Conservation (phyloP, 2,888 invertebrate genomes). For the Aleiodes alternator region DNA sequence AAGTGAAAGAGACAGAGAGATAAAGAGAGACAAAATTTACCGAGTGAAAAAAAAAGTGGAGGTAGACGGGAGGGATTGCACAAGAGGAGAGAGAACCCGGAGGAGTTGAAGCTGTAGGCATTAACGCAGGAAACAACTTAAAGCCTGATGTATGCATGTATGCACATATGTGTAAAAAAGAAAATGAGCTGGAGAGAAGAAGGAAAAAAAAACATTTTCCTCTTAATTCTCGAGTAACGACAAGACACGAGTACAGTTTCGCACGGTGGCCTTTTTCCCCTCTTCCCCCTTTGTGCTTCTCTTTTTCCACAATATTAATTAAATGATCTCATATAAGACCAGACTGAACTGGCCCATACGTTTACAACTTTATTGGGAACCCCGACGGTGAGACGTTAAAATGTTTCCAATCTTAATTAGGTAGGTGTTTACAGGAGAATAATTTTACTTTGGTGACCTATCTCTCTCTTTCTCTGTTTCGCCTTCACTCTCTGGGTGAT, state of each 20-base stretch:
- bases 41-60: neutral
- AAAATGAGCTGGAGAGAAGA: too few relatives aligned
- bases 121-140: slow-evolving; percentile 32
- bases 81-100: slow-evolving; percentile 3
- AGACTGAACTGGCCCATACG: slow-evolving; percentile 71
- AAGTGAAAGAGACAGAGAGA: neutral
- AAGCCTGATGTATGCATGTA: slow-evolving; percentile 29
- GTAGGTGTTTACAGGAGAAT: slow-evolving; percentile 74
- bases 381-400: slow-evolving; percentile 68
- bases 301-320: slow-evolving; percentile 71
- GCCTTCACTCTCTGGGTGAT: neutral
- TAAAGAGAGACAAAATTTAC: too few relatives aligned
- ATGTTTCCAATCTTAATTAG: slow-evolving; percentile 75
- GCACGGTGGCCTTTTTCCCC: slow-evolving; percentile 69
- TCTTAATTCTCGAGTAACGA: slow-evolving; percentile 14
- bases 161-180: slow-evolving; percentile 11
- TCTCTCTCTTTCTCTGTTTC: slow-evolving; percentile 21
- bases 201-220: too few relatives aligned
- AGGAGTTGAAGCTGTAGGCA: slow-evolving; percentile 8
- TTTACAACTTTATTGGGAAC: slow-evolving; percentile 71
- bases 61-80: slow-evolving; percentile 6
- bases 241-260: slow-evolving; percentile 64
- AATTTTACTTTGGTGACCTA: slow-evolving; percentile 62
- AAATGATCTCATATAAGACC: slow-evolving; percentile 72
- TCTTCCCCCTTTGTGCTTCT: slow-evolving; percentile 61